Conservation (phyloP, 2,797 vertebrate species). For the Sciaenops ocellatus region DNA sequence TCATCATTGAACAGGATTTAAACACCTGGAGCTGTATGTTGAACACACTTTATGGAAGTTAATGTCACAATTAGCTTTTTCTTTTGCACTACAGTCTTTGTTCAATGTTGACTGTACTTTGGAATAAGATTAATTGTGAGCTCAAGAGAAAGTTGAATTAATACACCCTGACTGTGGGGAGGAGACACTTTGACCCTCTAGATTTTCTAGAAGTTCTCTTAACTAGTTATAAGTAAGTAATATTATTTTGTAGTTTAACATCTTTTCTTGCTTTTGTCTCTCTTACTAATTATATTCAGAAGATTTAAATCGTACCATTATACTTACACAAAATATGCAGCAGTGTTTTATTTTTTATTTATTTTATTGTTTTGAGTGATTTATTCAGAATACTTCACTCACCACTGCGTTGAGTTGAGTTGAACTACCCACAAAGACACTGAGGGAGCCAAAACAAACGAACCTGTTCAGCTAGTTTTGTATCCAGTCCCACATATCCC, state of each 20-base stretch:
- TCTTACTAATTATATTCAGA: neutral
- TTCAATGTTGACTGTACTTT: no score
- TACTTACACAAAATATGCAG: no score
- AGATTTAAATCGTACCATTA: neutral
- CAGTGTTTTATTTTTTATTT: no score
- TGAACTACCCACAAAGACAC: neutral
- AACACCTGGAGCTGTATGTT: conserved; percentile 12
- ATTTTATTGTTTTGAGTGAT: neutral
- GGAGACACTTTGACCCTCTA: neutral
- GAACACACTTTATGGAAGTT: conserved; percentile 8
- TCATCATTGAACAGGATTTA: neutral
- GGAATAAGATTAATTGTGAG: neutral
- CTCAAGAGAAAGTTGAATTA: neutral
- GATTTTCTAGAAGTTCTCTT: no score
- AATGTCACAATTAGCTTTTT: no score
- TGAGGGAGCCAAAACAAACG: neutral
- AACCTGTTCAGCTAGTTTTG: neutral
- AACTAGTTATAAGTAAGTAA: no score
- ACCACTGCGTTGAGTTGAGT: neutral
- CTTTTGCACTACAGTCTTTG: no score
- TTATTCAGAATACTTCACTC: neutral
- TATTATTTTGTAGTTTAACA: neutral
- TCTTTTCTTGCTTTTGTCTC: neutral
- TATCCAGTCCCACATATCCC: neutral
- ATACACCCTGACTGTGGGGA: neutral